These are phyloP conservation scores for Rhinolophus sinicus DNA, from an alignment of 2,113 vertebrate species.

Conservation along the genomic window DNA sequence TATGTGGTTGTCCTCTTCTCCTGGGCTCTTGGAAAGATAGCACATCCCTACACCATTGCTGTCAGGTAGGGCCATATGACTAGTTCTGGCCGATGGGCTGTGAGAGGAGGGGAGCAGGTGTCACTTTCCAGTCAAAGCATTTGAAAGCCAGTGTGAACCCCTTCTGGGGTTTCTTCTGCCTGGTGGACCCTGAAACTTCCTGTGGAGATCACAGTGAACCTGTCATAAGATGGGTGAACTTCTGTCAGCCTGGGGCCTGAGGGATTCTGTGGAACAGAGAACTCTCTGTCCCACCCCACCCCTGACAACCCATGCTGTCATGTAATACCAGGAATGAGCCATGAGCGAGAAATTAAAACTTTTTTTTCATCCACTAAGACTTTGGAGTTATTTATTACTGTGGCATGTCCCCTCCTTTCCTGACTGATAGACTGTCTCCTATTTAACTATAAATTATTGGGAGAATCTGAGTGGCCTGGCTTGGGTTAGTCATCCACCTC, in stretches of 20 bases:
- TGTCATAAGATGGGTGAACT: neutral
- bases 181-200: neutral
- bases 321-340: neutral
- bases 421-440: neutral
- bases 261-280: neutral
- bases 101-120: neutral
- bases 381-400: neutral
- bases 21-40: neutral
- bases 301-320: no score
- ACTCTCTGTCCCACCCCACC: neutral
- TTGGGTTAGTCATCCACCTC: neutral
- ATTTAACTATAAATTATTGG: neutral
- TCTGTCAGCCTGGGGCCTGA: neutral
- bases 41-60: rapidly evolving
- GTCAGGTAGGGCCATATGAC: neutral
- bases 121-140: neutral
- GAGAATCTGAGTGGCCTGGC: neutral
- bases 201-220: neutral
- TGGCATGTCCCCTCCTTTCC: neutral
- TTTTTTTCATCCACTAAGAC: neutral
- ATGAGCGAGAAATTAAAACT: neutral
- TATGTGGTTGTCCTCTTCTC: neutral
- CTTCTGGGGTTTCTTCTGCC: neutral
- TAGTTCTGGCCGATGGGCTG: neutral
- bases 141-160: neutral